Evolutionary conservation across 2,888 invertebrate species (phyloP).

Genomic region (Dryobotodes eremita): DNA sequence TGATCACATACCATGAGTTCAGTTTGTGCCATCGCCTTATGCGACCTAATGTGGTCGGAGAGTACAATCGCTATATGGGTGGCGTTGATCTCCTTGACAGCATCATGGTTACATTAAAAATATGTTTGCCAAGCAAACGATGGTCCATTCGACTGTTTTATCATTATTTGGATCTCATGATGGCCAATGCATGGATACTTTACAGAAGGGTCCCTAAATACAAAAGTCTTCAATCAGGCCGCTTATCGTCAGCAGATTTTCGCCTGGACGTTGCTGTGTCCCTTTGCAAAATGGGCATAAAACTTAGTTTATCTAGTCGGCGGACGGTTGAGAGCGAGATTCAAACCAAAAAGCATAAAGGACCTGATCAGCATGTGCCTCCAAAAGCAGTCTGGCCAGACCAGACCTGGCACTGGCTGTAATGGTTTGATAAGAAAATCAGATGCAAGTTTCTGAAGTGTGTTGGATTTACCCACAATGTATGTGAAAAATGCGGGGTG

Average conservation of each 20-base stretch:
- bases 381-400: not conserved
- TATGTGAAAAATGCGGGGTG: slow-evolving; percentile 6
- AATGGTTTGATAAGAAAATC: slow-evolving; percentile 3
- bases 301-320: not conserved
- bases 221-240: not conserved
- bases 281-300: not conserved
- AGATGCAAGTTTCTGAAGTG: slow-evolving; percentile 20
- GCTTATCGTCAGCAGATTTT: not conserved
- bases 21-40: too few species aligned
- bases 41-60: too few species aligned
- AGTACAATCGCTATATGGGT: too few species aligned
- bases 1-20: too few species aligned
- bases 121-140: not conserved
- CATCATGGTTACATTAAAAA: not conserved
- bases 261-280: not conserved
- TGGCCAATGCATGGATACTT: not conserved
- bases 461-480: not conserved
- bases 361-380: too few species aligned
- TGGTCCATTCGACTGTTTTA: not conserved
- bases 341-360: slow-evolving; percentile 1
- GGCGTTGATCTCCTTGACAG: too few species aligned
- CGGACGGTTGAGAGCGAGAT: not conserved
- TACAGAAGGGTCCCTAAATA: not conserved
- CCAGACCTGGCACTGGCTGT: slow-evolving; percentile 2
- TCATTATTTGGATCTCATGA: not conserved